Evolutionary conservation across 1,140 invertebrate genomes (phyloP), one percentile per base, ranked within the genome.

Genomic region (Paracyclopina nana): DNA sequence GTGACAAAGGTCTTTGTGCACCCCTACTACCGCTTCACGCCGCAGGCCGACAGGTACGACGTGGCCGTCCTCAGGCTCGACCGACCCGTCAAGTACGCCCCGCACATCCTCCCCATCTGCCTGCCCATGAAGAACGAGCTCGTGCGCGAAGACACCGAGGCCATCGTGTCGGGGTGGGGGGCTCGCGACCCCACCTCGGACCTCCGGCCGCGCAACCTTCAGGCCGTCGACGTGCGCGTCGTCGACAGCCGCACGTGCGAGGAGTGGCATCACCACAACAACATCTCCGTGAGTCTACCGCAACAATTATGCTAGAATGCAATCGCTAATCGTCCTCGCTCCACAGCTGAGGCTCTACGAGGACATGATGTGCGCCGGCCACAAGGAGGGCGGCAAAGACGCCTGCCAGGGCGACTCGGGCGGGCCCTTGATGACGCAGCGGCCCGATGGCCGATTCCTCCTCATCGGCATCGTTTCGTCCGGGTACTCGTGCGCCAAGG

Each of bases 11-110:
- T 63, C 4, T 50, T 53, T 31, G 52, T 91, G 1, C 87, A 92
- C 67, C 87, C 87, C 0, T 82, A 85, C 58, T 92, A 91, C 66
- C 88, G 88, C 63, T 92, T 92, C 59, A 92, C 87, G 0, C 87
- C 87, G 0, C 63, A 71, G 61, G 71, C 71, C 18, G 71, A 73
- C 57, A 69, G 86, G 40, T 91, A 85, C 59, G 88, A 94, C 62
- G 84, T 94, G 1, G 87, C 87, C 18, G 85, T 92, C 4, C 67
- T 94, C 18, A 75, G 79, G 43, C 64, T 92, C 56, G 82, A 91
- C 60, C 71, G 82, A 54, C 80, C 84, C 9, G 84, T 90, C 16
- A 82, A 59, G 76, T 69, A 85, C 55, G 79, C 85, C 73, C 83
- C 85, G 2, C 86, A 91, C 63, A 90, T 94, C 59, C 77, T 80